A percentile compares a stretch with the other conserved stretches of the same genome.
phyloP scores from a whole-genome alignment of 2,888 invertebrate species.

The Acleris holmiana region DNA sequence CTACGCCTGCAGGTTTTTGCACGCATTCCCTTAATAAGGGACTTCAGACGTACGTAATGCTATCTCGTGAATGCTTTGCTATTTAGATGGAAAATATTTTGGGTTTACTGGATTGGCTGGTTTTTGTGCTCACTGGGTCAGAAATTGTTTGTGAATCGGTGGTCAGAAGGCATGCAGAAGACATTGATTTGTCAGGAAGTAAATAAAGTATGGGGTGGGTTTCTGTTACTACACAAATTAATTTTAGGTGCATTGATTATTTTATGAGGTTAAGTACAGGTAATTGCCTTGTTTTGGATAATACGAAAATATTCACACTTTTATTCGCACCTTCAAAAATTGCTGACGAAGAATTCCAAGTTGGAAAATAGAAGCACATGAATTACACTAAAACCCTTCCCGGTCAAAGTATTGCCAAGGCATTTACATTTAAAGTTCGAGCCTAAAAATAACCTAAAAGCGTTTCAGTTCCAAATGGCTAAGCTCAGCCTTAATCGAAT shows the following conservation, averaged over 20 bases:
- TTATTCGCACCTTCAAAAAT: too few relatives aligned
- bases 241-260: too few relatives aligned
- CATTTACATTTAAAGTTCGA: background rate
- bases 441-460: constrained; percentile 15
- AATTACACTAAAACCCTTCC: background rate
- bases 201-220: too few relatives aligned
- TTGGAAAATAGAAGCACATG: too few relatives aligned
- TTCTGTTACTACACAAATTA: too few relatives aligned
- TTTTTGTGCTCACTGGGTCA: constrained; percentile 10
- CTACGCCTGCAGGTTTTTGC: constrained; percentile 65
- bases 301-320: too few relatives aligned
- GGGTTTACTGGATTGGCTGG: constrained; percentile 29
- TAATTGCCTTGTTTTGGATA: too few relatives aligned
- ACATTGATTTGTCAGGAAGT: too few relatives aligned
- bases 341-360: too few relatives aligned
- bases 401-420: background rate
- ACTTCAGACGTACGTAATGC: constrained; percentile 51
- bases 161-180: background rate
- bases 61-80: constrained; percentile 41
- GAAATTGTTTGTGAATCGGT: constrained; percentile 4
- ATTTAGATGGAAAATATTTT: constrained; percentile 36
- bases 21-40: constrained; percentile 61
- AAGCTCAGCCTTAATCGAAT: constrained; percentile 17
- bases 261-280: too few relatives aligned
- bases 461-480: constrained; percentile 14